These are phyloP conservation scores for Eumaeus atala DNA, from an alignment of 1,140 invertebrate species.

Conservation along the genomic window DNA sequence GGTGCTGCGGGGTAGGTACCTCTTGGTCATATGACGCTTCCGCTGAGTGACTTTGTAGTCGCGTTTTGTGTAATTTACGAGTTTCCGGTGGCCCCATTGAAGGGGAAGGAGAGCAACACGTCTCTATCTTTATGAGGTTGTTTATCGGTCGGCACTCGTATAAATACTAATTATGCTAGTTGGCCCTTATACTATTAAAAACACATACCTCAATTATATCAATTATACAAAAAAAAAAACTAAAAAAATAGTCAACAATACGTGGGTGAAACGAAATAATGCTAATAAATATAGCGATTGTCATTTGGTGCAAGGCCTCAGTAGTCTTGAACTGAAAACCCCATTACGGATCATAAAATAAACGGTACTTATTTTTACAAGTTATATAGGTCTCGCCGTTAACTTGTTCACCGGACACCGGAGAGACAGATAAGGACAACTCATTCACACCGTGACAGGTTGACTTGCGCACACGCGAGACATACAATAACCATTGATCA, in stretches of 20 bases:
- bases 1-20: too few relatives aligned
- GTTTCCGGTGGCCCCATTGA: too few relatives aligned
- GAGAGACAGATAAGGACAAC: constrained; percentile 56
- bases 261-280: constrained; percentile 13
- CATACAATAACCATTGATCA: constrained; percentile 22
- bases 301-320: constrained; percentile 28
- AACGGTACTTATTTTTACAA: constrained; percentile 55
- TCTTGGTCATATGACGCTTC: too few relatives aligned
- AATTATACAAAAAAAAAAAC: too few relatives aligned
- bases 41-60: too few relatives aligned
- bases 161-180: too few relatives aligned
- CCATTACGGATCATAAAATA: constrained; percentile 55
- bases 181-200: too few relatives aligned
- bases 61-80: too few relatives aligned
- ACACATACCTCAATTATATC: too few relatives aligned
- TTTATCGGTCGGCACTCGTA: too few relatives aligned
- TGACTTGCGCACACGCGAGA: constrained; percentile 50
- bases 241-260: constrained; percentile 1
- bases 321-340: constrained; percentile 51
- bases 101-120: too few relatives aligned
- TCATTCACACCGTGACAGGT: constrained; percentile 48
- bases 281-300: constrained; percentile 20
- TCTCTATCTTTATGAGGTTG: too few relatives aligned
- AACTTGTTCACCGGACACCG: constrained; percentile 49
- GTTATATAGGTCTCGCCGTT: constrained; percentile 53